These are phyloP conservation scores for Platysteira castanea DNA, from an alignment of 2,113 vertebrate genomes.

Conservation along the genomic window DNA sequence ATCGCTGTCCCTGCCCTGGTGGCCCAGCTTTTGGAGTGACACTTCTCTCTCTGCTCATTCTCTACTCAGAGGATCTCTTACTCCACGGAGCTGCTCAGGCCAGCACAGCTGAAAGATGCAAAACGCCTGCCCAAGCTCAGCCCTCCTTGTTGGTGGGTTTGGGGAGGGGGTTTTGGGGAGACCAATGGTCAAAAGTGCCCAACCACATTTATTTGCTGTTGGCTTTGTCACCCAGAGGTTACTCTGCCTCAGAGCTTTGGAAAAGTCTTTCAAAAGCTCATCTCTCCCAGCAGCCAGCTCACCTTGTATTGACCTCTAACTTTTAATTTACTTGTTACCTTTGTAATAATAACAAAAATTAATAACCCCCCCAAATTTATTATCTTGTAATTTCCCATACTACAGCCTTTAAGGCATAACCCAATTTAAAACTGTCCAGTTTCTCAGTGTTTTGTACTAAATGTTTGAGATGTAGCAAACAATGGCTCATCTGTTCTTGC, in stretches of 20 bases:
- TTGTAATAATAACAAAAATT: neutral
- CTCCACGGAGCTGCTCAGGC: accelerated
- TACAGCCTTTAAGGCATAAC: neutral
- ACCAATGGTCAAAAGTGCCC: accelerated
- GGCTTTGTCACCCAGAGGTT: neutral
- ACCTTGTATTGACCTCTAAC: neutral
- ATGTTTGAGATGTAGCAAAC: neutral
- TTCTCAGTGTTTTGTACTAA: neutral
- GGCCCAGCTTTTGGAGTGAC: neutral
- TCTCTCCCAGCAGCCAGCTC: neutral
- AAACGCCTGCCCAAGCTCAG: neutral
- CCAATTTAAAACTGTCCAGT: neutral
- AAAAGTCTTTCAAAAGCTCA: neutral
- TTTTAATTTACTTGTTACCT: neutral
- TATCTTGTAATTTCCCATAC: neutral
- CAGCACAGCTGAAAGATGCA: neutral
- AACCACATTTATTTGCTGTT: neutral
- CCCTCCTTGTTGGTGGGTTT: accelerated
- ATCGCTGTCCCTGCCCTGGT: neutral
- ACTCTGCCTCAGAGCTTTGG: neutral
- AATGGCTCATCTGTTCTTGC: neutral
- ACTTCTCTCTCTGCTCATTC: neutral
- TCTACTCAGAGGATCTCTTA: neutral
- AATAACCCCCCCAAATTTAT: neutral
- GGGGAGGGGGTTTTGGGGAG: neutral